Evolutionary conservation across 2,113 vertebrate genomes (phyloP), one percentile per base, ranked within the genome.

Genomic region (Electrona antarctica): DNA sequence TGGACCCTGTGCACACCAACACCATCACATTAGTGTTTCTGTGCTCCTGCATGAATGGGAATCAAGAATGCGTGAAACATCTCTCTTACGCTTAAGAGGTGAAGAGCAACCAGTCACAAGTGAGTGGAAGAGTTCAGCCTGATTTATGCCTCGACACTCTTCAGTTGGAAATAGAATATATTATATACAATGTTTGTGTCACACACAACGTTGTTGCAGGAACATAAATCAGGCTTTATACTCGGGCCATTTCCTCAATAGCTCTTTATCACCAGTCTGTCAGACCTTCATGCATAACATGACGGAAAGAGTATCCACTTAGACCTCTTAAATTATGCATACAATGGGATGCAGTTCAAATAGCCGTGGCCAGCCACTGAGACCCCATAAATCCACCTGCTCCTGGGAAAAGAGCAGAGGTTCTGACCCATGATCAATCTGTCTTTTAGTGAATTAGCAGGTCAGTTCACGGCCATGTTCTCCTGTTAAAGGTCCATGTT

Each of bases 401-500:
- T 68, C 67, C 69, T 87, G 77, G 74, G 78, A 83, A 80, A 47
- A 1, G 2, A 33, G 60, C 45, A 51, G 61, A 74, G 5, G 47
- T 69, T 69, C 65, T 41, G 33, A 56, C 52, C 69, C 65, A 50
- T 56, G 69, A 41, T 41, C 74, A 65, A 9, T 79, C 54, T 13
- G 11, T 78, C 73, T 73, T 75, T 57, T 58, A 57, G 61, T 58
- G 69, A 66, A 64, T 51, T 77, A 82, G 76, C 64, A 66, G 70
- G 47, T 15, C 14, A 28, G 33, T 71, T 50, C 68, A 45, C 71
- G 66, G 57, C 4, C n/a, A 58, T 21, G 60, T 78, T 70, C 41
- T 76, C 62, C 66, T 64, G 41, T 50, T 7, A 3, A 54, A 41
- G 58, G 11, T 66, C 59, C 50, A 6, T 11, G 73, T 33, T 56